These are phyloP conservation scores for Diachasmimorpha longicaudata DNA, from an alignment of 1,140 invertebrate genomes.

Conservation along the genomic window DNA sequence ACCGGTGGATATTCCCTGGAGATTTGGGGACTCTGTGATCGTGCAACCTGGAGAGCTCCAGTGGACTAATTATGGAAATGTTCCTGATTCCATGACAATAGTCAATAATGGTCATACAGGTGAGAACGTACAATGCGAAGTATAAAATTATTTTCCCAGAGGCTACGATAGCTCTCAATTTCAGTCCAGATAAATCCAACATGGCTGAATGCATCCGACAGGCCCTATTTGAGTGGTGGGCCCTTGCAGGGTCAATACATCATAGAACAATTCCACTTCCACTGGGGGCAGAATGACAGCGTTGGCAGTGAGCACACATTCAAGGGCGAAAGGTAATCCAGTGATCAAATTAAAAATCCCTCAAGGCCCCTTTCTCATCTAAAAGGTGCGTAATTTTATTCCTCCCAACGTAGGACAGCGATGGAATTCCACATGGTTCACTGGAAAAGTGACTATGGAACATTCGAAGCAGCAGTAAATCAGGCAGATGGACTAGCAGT, in stretches of 20 bases:
- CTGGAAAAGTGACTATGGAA: slow-evolving; percentile 45
- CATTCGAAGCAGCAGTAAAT: slow-evolving; percentile 41
- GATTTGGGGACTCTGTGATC: not conserved
- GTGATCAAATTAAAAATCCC: no score
- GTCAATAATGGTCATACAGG: not conserved
- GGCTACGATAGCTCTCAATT: not conserved
- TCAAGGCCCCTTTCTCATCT: no score
- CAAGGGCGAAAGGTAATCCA: slow-evolving; percentile 60
- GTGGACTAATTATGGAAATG: not conserved
- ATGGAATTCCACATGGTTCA: slow-evolving; percentile 58
- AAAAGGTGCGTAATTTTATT: no score
- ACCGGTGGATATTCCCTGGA: not conserved
- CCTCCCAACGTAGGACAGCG: slow-evolving; percentile 43
- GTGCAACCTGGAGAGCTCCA: not conserved
- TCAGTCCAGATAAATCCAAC: not conserved
- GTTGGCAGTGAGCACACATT: slow-evolving; percentile 86
- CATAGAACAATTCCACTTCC: slow-evolving; percentile 21
- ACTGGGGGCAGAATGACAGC: slow-evolving; percentile 57
- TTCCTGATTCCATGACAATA: not conserved
- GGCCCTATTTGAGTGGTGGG: slow-evolving; percentile 5
- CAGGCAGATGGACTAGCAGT: slow-evolving; percentile 52
- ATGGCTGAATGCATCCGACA: not conserved
- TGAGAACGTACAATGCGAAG: not conserved
- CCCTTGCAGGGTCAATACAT: slow-evolving; percentile 1
- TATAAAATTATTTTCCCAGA: not conserved